phyloP scores from a whole-genome alignment of 2,113 vertebrate genomes.

The Meles meles region DNA sequence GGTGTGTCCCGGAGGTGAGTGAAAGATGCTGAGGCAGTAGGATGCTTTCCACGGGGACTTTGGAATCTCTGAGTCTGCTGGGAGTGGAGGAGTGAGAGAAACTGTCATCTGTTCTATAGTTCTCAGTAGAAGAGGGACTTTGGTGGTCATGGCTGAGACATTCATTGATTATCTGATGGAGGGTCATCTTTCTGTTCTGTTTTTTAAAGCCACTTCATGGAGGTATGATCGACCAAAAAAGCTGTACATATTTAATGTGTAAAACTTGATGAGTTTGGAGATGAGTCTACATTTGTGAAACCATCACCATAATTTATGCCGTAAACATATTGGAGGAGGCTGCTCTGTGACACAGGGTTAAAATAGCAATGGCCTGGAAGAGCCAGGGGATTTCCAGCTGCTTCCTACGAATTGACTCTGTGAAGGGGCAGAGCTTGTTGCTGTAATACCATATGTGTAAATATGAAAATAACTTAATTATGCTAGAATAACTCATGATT shows the following conservation, averaged over 20 bases:
- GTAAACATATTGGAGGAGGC: neutral
- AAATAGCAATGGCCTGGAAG: neutral
- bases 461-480: neutral
- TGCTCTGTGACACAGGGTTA: neutral
- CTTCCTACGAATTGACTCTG: neutral
- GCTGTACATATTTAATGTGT: neutral
- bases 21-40: neutral
- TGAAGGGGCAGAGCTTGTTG: neutral
- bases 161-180: neutral
- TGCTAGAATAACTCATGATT: neutral
- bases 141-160: neutral
- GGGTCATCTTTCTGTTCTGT: neutral
- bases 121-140: neutral
- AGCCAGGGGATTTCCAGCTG: neutral
- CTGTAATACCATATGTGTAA: neutral
- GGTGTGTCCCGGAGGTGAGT: neutral
- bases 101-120: neutral
- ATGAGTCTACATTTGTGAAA: neutral
- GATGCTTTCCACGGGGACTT: neutral
- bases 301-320: neutral
- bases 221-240: neutral
- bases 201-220: neutral
- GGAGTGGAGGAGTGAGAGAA: neutral
- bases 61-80: neutral
- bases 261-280: neutral